These are phyloP conservation scores for Graphium colonna DNA, from an alignment of 2,888 invertebrate genomes.

Conservation along the genomic window DNA sequence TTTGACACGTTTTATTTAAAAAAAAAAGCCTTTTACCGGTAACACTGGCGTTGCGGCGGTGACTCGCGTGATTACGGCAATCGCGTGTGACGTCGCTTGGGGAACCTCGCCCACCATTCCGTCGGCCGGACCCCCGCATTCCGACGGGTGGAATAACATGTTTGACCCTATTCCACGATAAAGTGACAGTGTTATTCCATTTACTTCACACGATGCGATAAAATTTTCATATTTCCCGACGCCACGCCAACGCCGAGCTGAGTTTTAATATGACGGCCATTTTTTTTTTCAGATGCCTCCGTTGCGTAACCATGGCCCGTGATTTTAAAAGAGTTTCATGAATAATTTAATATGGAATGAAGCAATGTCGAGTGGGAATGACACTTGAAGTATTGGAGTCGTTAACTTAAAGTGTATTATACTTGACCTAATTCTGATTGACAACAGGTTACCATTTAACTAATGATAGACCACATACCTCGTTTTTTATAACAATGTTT, in stretches of 20 bases:
- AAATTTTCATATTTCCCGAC: conserved; percentile 27
- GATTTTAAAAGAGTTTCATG: too few relatives aligned
- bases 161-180: conserved; percentile 69
- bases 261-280: conserved; percentile 10
- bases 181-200: conserved; percentile 70
- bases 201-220: conserved; percentile 33
- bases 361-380: too few relatives aligned
- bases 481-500: background rate
- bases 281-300: background rate
- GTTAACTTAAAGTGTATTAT: too few relatives aligned
- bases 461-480: background rate
- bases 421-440: too few relatives aligned
- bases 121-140: conserved; percentile 60
- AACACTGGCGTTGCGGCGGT: conserved; percentile 22
- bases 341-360: too few relatives aligned
- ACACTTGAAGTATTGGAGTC: too few relatives aligned
- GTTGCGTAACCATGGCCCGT: background rate
- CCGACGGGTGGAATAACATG: conserved; percentile 67
- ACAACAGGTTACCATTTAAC: too few relatives aligned
- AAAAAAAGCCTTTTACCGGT: conserved; percentile 26
- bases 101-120: conserved; percentile 53
- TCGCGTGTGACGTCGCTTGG: conserved; percentile 70
- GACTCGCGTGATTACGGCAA: conserved; percentile 73
- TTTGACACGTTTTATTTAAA: conserved; percentile 1
- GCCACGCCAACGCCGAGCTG: background rate